Evolutionary conservation across 1,140 invertebrate species (phyloP).

Genomic region (Calycopis cecrops): DNA sequence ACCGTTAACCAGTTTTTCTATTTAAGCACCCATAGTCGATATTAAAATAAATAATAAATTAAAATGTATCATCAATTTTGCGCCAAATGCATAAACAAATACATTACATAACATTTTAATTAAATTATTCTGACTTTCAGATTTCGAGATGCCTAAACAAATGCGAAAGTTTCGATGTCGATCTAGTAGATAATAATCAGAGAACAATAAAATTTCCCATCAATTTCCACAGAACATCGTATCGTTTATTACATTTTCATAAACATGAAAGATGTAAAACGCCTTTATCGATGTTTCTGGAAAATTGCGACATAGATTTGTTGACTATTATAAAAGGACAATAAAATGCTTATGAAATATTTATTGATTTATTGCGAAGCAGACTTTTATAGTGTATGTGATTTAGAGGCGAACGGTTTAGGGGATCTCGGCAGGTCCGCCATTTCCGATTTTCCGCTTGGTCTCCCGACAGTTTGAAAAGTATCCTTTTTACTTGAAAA

Average conservation of each 20-base stretch:
- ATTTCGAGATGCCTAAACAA: too few species aligned
- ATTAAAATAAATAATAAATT: too few species aligned
- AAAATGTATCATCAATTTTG: too few species aligned
- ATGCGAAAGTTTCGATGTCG: too few species aligned
- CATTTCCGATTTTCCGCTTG: slow-evolving; percentile 56
- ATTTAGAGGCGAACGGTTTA: slow-evolving; percentile 46
- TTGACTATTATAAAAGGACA: slow-evolving; percentile 30
- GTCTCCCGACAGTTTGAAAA: slow-evolving; percentile 20
- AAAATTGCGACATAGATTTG: slow-evolving; percentile 29
- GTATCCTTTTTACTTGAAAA: background rate
- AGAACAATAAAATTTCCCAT: too few species aligned
- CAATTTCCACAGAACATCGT: background rate
- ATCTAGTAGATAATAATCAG: too few species aligned
- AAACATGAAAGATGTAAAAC: background rate
- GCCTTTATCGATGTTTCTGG: slow-evolving; percentile 3
- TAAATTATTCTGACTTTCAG: too few species aligned
- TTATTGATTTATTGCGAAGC: slow-evolving; percentile 46
- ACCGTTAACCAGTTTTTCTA: too few species aligned
- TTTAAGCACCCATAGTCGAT: too few species aligned
- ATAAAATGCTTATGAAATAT: slow-evolving; percentile 53
- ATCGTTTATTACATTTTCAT: background rate
- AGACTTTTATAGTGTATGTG: slow-evolving; percentile 49
- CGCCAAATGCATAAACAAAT: too few species aligned
- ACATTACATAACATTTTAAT: too few species aligned
- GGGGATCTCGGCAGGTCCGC: slow-evolving; percentile 36